A percentile compares a stretch with the other conserved stretches of the same genome.
phyloP scores from a whole-genome alignment of 2,888 invertebrate genomes.

The Pomacea canaliculata region DNA sequence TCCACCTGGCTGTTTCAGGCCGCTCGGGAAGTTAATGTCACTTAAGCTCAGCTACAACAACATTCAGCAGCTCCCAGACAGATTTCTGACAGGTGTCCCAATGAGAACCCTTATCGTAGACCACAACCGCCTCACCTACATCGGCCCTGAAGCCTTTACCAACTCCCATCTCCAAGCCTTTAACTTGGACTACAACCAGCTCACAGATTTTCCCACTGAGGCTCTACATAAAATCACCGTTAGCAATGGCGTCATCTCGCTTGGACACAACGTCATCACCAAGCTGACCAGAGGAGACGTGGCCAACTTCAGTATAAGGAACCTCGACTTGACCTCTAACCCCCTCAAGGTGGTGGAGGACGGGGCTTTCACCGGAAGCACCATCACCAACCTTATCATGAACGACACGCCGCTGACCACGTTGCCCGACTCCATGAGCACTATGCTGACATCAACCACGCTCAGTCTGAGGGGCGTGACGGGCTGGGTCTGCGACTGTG shows the following conservation, averaged over 20 bases:
- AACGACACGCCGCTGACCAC: constrained; percentile 38
- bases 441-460: constrained; percentile 1
- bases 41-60: constrained; percentile 32
- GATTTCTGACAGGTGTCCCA: constrained; percentile 38
- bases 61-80: constrained; percentile 29
- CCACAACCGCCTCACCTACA: constrained; percentile 33
- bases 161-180: constrained; percentile 34
- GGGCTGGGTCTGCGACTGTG: constrained; percentile 51
- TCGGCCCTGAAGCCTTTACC: constrained; percentile 34
- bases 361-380: constrained; percentile 41
- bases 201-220: constrained; percentile 36
- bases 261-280: constrained; percentile 33
- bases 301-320: constrained; percentile 32
- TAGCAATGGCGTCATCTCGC: not conserved
- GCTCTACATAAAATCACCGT: constrained; percentile 25
- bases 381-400: constrained; percentile 40
- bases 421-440: constrained; percentile 37
- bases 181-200: constrained; percentile 39
- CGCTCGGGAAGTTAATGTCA: constrained; percentile 8
- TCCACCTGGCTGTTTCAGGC: constrained; percentile 30
- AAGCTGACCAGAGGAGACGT: constrained; percentile 30
- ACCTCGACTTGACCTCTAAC: constrained; percentile 41
- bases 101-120: constrained; percentile 40
- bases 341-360: constrained; percentile 32
- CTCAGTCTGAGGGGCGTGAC: constrained; percentile 15